Conservation (phyloP, 2,888 invertebrate genomes). For the Dinocampus coccinellae region DNA sequence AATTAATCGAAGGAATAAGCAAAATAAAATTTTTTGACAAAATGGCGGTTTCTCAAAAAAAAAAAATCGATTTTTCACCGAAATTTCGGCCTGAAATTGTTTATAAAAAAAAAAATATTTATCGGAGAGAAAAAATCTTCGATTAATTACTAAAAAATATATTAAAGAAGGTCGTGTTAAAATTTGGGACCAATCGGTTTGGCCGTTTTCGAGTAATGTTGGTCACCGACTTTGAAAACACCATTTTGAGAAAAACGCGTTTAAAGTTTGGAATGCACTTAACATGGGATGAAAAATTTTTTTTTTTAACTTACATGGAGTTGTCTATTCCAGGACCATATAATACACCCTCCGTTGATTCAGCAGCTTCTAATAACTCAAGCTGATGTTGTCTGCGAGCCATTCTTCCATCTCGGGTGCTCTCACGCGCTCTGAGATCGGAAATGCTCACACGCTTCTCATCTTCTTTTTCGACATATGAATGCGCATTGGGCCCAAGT, state of each 20-base stretch:
- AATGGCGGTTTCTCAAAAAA: too few species aligned
- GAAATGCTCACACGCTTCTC: slow-evolving; percentile 15
- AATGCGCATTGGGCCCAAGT: slow-evolving; percentile 37
- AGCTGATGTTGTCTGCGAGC: slow-evolving; percentile 39
- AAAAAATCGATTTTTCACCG: too few species aligned
- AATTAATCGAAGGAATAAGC: too few species aligned
- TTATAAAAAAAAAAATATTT: slow-evolving; percentile 39
- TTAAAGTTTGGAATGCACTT: slow-evolving; percentile 36
- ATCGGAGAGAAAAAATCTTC: slow-evolving; percentile 32
- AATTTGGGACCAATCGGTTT: slow-evolving; percentile 42
- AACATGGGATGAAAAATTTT: slow-evolving; percentile 9
- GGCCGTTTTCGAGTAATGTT: slow-evolving; percentile 40
- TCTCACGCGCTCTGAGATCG: slow-evolving; percentile 34
- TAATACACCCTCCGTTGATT: slow-evolving; percentile 23
- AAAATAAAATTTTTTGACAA: too few species aligned
- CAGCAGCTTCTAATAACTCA: slow-evolving; percentile 37
- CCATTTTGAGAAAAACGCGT: slow-evolving; percentile 37
- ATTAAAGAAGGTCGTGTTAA: slow-evolving; percentile 34
- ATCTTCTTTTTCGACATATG: slow-evolving; percentile 37
- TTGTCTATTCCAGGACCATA: slow-evolving; percentile 41
- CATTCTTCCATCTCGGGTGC: slow-evolving; percentile 46
- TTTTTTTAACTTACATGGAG: slow-evolving; percentile 38
- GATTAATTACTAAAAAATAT: slow-evolving; percentile 38
- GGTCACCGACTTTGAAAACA: slow-evolving; percentile 43
- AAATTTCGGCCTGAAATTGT: slow-evolving; percentile 38